Evolutionary conservation across 2,888 invertebrate genomes (phyloP).

Genomic region (Nomada fucata): DNA sequence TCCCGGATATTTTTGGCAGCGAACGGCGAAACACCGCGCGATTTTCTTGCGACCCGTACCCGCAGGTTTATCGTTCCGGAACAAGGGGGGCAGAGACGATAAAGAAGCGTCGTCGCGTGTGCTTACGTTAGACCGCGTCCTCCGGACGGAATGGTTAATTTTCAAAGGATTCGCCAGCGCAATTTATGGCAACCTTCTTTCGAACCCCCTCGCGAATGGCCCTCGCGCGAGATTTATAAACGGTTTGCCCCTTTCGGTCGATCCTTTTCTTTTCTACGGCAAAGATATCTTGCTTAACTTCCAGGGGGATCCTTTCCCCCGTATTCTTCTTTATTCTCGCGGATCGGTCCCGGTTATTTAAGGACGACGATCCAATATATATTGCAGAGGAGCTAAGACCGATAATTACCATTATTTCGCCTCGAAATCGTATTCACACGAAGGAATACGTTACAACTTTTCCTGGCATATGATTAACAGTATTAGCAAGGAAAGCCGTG

Average conservation of each 20-base stretch:
- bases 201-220: neutral
- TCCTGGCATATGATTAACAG: conserved; percentile 39
- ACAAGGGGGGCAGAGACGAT: conserved; percentile 25
- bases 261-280: too few species aligned
- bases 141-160: conserved; percentile 46
- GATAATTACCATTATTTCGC: neutral
- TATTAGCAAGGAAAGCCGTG: conserved; percentile 55
- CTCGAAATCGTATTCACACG: neutral
- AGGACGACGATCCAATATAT: neutral
- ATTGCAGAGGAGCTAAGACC: too few species aligned
- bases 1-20: conserved; percentile 61
- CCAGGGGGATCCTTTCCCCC: too few species aligned
- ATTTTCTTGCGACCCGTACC: conserved; percentile 62
- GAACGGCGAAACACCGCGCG: conserved; percentile 63
- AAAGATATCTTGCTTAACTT: neutral
- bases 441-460: conserved; percentile 23
- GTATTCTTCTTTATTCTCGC: too few species aligned
- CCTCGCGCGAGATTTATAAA: conserved; percentile 29
- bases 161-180: conserved; percentile 25
- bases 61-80: conserved; percentile 30
- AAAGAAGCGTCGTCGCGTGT: conserved; percentile 17
- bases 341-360: neutral
- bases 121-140: conserved; percentile 28
- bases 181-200: conserved; percentile 27
- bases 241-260: neutral